Conservation (phyloP, 1,140 invertebrate species). For the Drosophila murphyi region DNA sequence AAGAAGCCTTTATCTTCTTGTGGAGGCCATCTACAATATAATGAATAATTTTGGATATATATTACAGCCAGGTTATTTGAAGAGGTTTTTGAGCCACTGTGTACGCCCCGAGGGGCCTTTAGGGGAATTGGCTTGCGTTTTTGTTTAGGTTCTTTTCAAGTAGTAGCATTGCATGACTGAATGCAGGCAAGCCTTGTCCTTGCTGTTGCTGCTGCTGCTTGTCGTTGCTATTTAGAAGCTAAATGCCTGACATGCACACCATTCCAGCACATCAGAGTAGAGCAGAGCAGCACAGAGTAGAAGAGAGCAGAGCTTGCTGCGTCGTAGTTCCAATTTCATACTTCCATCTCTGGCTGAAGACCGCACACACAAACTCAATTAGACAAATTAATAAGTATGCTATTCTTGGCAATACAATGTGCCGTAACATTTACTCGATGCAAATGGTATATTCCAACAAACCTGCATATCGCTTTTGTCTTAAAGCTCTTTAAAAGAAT, state of each 20-base stretch:
- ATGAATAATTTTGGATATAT: constrained; percentile 29
- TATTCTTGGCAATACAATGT: constrained; percentile 13
- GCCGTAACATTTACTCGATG: not conserved
- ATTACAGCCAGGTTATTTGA: constrained; percentile 12
- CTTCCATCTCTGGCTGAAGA: not conserved
- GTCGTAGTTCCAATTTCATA: constrained; percentile 7
- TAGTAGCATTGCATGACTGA: constrained; percentile 74
- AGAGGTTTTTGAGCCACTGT: constrained; percentile 19
- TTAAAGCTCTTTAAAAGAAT: constrained; percentile 28
- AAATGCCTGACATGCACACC: constrained; percentile 64
- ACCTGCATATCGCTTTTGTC: not conserved
- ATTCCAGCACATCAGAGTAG: constrained; percentile 24
- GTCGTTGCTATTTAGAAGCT: constrained; percentile 70
- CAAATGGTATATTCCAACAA: constrained; percentile 45
- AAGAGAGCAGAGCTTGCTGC: constrained; percentile 2
- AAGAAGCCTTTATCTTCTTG: not conserved
- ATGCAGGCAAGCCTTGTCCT: constrained; percentile 71
- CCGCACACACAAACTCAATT: constrained; percentile 64
- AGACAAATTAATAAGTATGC: constrained; percentile 73
- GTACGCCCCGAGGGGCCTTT: not conserved
- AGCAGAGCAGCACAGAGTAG: not conserved
- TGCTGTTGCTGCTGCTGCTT: constrained; percentile 31
- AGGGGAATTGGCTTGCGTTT: constrained; percentile 53
- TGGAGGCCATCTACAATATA: constrained; percentile 3
- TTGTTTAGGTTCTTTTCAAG: constrained; percentile 68